phyloP scores from a whole-genome alignment of 2,888 invertebrate species.

The Pocota personata region DNA sequence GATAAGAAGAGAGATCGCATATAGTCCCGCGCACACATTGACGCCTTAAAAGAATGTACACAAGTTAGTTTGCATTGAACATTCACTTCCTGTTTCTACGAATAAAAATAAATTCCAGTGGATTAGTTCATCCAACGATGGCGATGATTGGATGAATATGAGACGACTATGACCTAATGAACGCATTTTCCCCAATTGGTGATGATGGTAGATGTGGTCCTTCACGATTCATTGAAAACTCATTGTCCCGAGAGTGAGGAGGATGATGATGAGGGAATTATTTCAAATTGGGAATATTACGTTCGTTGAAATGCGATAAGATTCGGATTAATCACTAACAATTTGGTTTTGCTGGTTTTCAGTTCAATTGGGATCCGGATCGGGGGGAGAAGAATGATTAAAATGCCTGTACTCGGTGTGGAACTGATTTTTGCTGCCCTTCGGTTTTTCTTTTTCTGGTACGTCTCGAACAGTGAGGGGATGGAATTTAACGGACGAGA shows the following conservation, averaged over 20 bases:
- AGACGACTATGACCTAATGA: neutral
- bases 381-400: conserved; percentile 27
- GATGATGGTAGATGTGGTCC: neutral
- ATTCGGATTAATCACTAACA: conserved; percentile 60
- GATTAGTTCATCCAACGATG: neutral
- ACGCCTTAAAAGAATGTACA: neutral
- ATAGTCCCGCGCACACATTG: neutral
- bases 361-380: conserved; percentile 24
- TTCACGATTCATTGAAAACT: conserved; percentile 4
- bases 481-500: conserved; percentile 67
- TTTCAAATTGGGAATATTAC: conserved; percentile 52
- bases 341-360: conserved; percentile 49
- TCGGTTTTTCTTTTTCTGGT: neutral
- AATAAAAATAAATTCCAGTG: neutral
- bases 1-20: conserved; percentile 36
- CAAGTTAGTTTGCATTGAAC: conserved; percentile 1
- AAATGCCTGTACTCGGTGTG: conserved; percentile 41
- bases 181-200: neutral
- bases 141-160: neutral
- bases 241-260: neutral
- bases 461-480: neutral
- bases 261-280: conserved; percentile 28
- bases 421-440: conserved; percentile 36
- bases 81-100: conserved; percentile 49
- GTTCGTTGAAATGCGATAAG: conserved; percentile 70